Evolutionary conservation across 1,140 invertebrate species (phyloP).

Genomic region (Hylyphantes graminicola): DNA sequence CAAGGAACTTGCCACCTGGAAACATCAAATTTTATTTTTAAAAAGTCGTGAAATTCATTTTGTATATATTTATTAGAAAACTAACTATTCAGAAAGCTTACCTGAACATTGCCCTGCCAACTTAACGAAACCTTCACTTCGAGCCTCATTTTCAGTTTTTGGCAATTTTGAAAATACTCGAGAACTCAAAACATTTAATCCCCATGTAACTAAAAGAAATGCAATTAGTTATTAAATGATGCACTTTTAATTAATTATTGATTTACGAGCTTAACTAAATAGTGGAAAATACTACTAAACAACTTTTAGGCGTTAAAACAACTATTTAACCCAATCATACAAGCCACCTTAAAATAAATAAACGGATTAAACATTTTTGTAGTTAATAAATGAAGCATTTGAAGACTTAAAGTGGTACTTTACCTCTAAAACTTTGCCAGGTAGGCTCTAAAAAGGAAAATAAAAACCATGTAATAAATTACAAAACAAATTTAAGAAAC

Average conservation of each 20-base stretch:
- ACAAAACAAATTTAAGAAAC: not conserved
- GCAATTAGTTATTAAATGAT: not conserved
- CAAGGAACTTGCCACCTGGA: slow-evolving; percentile 63
- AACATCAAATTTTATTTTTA: not conserved
- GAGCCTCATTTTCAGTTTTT: slow-evolving; percentile 31
- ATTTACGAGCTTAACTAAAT: too few relatives aligned
- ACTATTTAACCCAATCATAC: not conserved
- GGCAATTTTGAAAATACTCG: slow-evolving; percentile 38
- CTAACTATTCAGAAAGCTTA: not conserved
- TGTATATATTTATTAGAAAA: not conserved
- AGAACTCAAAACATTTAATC: slow-evolving; percentile 37
- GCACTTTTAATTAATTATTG: not conserved
- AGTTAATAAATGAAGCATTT: not conserved
- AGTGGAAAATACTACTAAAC: not conserved
- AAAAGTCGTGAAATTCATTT: not conserved
- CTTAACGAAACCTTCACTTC: slow-evolving; percentile 35
- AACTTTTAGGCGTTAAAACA: not conserved
- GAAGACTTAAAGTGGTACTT: not conserved
- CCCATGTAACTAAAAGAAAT: slow-evolving; percentile 56
- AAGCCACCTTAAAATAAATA: not conserved
- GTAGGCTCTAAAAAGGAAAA: slow-evolving; percentile 54
- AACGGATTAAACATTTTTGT: not conserved
- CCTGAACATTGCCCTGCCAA: slow-evolving; percentile 19
- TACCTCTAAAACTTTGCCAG: slow-evolving; percentile 56
- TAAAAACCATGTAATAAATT: not conserved